Evolutionary conservation across 2,113 vertebrate species (phyloP).

Genomic region (Toxostoma redivivum): DNA sequence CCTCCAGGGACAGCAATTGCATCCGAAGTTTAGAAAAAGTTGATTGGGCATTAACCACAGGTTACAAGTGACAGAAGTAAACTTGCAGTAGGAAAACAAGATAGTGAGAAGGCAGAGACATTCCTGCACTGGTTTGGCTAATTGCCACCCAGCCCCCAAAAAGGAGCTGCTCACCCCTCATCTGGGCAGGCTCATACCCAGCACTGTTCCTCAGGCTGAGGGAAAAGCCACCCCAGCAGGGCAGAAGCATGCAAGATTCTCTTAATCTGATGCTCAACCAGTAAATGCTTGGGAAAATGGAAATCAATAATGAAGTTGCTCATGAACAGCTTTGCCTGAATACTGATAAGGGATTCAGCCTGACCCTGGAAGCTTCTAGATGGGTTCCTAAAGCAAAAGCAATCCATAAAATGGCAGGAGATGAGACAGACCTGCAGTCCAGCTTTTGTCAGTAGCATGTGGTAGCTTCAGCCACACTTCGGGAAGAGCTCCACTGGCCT

Average conservation of each 20-base stretch:
- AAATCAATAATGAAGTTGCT: background rate
- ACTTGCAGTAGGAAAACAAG: background rate
- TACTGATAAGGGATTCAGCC: background rate
- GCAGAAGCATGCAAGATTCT: background rate
- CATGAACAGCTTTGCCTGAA: background rate
- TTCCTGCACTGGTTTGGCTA: background rate
- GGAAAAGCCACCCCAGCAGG: background rate
- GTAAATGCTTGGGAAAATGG: background rate
- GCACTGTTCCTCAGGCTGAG: background rate
- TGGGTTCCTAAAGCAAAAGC: background rate
- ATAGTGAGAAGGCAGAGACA: background rate
- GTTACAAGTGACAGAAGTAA: background rate
- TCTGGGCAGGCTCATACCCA: background rate
- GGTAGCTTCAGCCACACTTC: background rate
- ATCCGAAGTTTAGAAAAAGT: background rate
- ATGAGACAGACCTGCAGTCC: background rate
- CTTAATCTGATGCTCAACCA: background rate
- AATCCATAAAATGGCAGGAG: background rate
- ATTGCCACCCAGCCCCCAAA: background rate
- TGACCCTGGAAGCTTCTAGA: background rate
- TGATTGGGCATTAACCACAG: background rate
- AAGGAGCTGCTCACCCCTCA: rapidly evolving
- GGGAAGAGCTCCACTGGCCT: background rate
- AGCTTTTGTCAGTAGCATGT: background rate
- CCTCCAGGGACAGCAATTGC: background rate